phyloP scores from a whole-genome alignment of 2,797 vertebrate genomes.

The Fistularia tabacaria region DNA sequence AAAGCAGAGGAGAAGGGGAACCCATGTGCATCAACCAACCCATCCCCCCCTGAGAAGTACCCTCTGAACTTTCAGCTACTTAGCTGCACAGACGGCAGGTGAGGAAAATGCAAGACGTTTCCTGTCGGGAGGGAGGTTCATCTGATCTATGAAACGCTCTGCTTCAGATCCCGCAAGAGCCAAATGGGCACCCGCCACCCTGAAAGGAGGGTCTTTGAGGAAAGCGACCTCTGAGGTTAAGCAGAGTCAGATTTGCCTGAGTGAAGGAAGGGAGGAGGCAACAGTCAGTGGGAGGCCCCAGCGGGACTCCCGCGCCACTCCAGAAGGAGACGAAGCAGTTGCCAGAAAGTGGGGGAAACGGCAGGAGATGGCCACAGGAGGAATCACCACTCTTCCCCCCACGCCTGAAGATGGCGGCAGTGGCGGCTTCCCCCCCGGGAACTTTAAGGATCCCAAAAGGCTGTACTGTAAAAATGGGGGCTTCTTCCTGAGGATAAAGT shows the following conservation, averaged over 20 bases:
- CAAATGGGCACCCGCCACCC: constrained; percentile 41
- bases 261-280: constrained; percentile 57
- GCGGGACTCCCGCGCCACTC: constrained; percentile 50
- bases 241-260: constrained; percentile 39
- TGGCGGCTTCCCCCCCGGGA: constrained; percentile 81
- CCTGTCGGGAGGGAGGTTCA: constrained; percentile 8
- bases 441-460: constrained; percentile 91
- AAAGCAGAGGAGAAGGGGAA: constrained; percentile 32
- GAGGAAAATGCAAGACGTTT: neutral
- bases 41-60: constrained; percentile 1
- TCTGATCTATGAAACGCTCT: constrained; percentile 20
- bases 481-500: constrained; percentile 89
- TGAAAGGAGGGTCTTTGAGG: constrained; percentile 33
- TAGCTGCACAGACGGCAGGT: constrained; percentile 20
- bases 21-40: constrained; percentile 23
- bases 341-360: constrained; percentile 32
- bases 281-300: constrained; percentile 60
- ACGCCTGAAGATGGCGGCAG: constrained; percentile 81
- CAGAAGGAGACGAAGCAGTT: constrained; percentile 49
- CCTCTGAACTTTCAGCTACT: no score
- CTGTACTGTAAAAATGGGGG: constrained; percentile 97
- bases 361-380: constrained; percentile 82
- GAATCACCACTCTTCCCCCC: constrained; percentile 86
- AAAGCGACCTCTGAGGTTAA: constrained; percentile 63
- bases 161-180: constrained; percentile 17